Evolutionary conservation across 2,113 vertebrate species (phyloP).

Genomic region (Mormyrus lacerda): DNA sequence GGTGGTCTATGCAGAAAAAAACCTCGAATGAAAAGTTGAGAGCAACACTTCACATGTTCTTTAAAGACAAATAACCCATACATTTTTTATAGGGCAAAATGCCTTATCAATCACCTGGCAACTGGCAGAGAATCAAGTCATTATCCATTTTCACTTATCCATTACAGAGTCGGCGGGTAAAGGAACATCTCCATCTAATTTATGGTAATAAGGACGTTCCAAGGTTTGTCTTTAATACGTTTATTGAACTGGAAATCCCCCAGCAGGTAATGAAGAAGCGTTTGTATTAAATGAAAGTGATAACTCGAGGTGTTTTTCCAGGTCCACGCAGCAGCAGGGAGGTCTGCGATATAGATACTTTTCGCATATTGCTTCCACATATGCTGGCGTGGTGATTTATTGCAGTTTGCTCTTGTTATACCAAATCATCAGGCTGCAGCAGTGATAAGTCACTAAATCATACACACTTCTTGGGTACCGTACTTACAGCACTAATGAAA

Average conservation of each 20-base stretch:
- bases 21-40: not conserved
- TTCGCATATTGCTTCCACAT: not conserved
- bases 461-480: not conserved
- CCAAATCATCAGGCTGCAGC: not conserved
- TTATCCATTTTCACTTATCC: constrained; percentile 9
- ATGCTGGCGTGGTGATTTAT: not conserved
- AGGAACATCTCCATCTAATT: not conserved
- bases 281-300: not conserved
- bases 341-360: not conserved
- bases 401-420: not conserved
- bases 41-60: not conserved
- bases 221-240: constrained; percentile 3
- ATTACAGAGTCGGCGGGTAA: not conserved
- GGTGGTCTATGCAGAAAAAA: not conserved
- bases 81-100: not conserved
- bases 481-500: not conserved
- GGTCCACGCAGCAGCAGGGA: not conserved
- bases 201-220: constrained; percentile 3
- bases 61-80: not conserved
- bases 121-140: not conserved
- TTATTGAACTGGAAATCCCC: not conserved
- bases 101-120: not conserved
- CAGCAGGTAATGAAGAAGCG: not conserved
- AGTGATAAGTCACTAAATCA: not conserved
- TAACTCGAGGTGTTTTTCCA: not conserved